phyloP scores from a whole-genome alignment of 2,888 invertebrate species.

The Leucophora obtusa region DNA sequence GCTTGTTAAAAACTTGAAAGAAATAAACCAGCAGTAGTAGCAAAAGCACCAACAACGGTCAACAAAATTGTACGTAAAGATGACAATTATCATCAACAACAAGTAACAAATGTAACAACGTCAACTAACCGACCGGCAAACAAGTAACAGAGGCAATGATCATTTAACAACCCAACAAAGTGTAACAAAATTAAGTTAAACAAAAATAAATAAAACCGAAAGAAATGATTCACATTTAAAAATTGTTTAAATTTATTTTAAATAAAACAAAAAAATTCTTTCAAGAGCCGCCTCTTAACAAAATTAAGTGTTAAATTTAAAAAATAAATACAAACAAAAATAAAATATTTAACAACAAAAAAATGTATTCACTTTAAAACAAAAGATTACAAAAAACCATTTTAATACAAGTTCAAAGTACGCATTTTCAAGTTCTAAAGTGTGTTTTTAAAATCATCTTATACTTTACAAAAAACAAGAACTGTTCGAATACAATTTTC shows the following conservation, averaged over 20 bases:
- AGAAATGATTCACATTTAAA: slow-evolving; percentile 41
- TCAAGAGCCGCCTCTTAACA: slow-evolving; percentile 40
- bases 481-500: slow-evolving; percentile 23
- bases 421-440: slow-evolving; percentile 31
- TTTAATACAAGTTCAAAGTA: slow-evolving; percentile 50
- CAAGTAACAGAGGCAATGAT: slow-evolving; percentile 46
- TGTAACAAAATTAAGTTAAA: slow-evolving; percentile 51
- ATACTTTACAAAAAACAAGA: neutral
- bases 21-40: slow-evolving; percentile 21
- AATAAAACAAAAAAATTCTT: slow-evolving; percentile 15
- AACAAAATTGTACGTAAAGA: slow-evolving; percentile 34
- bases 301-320: slow-evolving; percentile 32
- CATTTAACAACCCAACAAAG: slow-evolving; percentile 46
- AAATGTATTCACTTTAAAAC: slow-evolving; percentile 4
- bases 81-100: slow-evolving; percentile 46
- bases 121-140: neutral
- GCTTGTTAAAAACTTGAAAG: slow-evolving; percentile 41
- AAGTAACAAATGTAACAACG: slow-evolving; percentile 46
- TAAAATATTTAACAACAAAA: slow-evolving; percentile 32
- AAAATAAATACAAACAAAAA: slow-evolving; percentile 41
- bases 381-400: slow-evolving; percentile 49
- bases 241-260: slow-evolving; percentile 22
- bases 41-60: neutral
- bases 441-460: neutral
- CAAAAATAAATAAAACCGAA: slow-evolving; percentile 28